A percentile compares a stretch with the other conserved stretches of the same genome.
phyloP scores from a whole-genome alignment of 2,888 invertebrate genomes.

The Lepidocyrtoides sp. region DNA sequence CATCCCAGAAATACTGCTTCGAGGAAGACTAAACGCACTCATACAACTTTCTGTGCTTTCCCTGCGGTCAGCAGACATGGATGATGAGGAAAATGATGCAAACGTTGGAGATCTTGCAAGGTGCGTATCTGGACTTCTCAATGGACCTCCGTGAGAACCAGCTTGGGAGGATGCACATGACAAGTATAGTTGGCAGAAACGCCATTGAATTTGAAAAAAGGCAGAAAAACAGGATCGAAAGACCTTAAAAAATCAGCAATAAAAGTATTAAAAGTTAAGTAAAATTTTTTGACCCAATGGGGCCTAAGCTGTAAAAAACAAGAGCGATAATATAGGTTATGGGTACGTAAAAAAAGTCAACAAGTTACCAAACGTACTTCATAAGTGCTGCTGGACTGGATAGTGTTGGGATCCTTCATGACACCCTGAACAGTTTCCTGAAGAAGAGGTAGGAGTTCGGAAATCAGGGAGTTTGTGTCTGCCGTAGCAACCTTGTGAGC shows the following conservation, averaged over 20 bases:
- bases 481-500: conserved; percentile 83
- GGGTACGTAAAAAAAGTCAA: no score
- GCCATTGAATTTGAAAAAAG: conserved; percentile 85
- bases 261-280: no score
- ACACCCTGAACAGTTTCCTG: conserved; percentile 85
- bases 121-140: conserved; percentile 83
- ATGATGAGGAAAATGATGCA: conserved; percentile 83
- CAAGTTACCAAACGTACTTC: conserved; percentile 82
- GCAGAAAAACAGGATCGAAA: conserved; percentile 85
- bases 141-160: conserved; percentile 80
- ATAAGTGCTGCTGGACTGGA: conserved; percentile 84
- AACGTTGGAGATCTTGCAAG: conserved; percentile 84
- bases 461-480: conserved; percentile 85
- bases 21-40: conserved; percentile 84
- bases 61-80: conserved; percentile 82
- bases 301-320: no score
- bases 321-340: no score
- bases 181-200: conserved; percentile 84
- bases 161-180: conserved; percentile 84
- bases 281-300: no score
- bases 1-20: conserved; percentile 85
- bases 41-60: conserved; percentile 85
- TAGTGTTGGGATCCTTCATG: conserved; percentile 84
- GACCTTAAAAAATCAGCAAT: conserved; percentile 79
- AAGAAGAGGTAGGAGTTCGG: conserved; percentile 84